Evolutionary conservation across 2,797 vertebrate genomes (phyloP).

Genomic region (Coluber constrictor): DNA sequence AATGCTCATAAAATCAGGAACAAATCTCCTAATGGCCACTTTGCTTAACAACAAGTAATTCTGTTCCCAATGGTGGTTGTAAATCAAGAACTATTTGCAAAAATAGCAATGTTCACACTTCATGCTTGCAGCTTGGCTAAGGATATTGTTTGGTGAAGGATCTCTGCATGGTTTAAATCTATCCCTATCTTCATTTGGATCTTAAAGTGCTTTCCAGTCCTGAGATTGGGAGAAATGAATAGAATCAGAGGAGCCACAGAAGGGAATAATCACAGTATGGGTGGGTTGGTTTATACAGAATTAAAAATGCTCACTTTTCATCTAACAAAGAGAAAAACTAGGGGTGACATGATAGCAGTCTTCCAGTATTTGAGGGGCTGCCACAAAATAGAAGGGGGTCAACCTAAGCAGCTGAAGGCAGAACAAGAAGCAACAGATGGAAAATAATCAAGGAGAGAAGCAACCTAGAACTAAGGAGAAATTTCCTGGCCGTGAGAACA

Average conservation of each 20-base stretch:
- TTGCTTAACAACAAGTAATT: no score
- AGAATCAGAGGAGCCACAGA: background rate
- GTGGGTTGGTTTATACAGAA: background rate
- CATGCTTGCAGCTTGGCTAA: background rate
- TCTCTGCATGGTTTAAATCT: background rate
- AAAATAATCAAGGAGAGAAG: background rate
- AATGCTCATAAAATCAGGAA: no score
- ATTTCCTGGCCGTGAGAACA: background rate
- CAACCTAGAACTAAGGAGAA: background rate
- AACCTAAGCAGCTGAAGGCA: background rate
- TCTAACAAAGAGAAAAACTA: background rate
- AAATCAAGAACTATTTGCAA: background rate
- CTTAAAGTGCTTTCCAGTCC: no score
- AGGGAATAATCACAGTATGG: background rate
- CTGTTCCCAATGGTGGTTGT: no score
- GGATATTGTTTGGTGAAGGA: background rate
- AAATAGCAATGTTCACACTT: background rate
- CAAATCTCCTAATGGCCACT: no score
- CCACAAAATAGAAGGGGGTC: background rate
- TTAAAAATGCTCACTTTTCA: background rate
- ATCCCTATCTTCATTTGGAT: background rate
- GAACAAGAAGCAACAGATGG: background rate
- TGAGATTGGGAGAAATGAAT: background rate
- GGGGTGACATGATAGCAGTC: background rate
- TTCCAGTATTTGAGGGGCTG: background rate